Evolutionary conservation across 2,888 invertebrate species (phyloP).

Genomic region (Blastobasis adustella): DNA sequence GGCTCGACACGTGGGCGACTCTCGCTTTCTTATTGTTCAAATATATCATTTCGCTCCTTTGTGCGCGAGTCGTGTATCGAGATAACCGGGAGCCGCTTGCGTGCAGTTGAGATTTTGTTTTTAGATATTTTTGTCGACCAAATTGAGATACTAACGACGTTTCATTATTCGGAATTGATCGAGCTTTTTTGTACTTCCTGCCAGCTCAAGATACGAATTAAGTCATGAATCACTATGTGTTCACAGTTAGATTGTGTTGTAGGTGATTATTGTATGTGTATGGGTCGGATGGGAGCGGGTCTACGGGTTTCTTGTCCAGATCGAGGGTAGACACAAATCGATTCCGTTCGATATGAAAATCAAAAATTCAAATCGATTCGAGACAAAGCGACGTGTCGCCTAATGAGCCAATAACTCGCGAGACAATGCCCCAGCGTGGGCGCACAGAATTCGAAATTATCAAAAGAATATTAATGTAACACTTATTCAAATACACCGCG

Average conservation of each 20-base stretch:
- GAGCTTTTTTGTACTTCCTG: too few relatives aligned
- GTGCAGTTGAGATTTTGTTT: slow-evolving; percentile 25
- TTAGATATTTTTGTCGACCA: slow-evolving; percentile 30
- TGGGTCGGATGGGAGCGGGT: neutral
- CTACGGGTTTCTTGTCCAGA: slow-evolving; percentile 9
- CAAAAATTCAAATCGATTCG: slow-evolving; percentile 64
- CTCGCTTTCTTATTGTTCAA: slow-evolving; percentile 56
- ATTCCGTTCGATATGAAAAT: slow-evolving; percentile 64
- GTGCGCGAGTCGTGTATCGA: slow-evolving; percentile 33
- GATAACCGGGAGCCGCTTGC: slow-evolving; percentile 40
- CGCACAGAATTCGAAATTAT: slow-evolving; percentile 66
- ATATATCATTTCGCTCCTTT: slow-evolving; percentile 49
- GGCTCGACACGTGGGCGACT: slow-evolving; percentile 45
- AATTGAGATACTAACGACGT: slow-evolving; percentile 24
- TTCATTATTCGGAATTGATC: neutral
- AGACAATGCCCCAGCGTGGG: slow-evolving; percentile 69
- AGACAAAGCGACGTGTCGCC: slow-evolving; percentile 61
- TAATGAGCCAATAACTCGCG: slow-evolving; percentile 73
- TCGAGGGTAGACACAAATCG: slow-evolving; percentile 40
- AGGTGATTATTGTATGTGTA: too few relatives aligned
- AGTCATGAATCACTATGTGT: neutral
- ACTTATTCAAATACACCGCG: slow-evolving; percentile 69
- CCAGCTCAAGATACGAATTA: too few relatives aligned
- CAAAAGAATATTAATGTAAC: slow-evolving; percentile 73
- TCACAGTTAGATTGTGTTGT: too few relatives aligned